A percentile compares a stretch with the other conserved stretches of the same genome.
Evolutionary conservation across 1,140 invertebrate species (phyloP).

Genomic region (Anastatus disparis): DNA sequence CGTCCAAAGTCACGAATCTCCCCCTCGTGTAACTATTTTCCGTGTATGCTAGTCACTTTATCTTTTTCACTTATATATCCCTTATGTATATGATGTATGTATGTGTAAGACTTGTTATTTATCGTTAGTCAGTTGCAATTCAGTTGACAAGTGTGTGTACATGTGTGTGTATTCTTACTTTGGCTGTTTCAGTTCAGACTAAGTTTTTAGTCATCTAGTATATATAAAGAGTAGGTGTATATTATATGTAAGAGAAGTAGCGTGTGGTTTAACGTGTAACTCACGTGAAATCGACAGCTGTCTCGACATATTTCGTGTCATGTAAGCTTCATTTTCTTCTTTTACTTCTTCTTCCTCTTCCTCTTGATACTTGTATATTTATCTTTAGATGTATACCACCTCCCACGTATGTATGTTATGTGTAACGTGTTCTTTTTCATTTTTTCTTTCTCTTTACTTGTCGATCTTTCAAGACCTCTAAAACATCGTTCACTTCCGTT

Average conservation of each 20-base stretch:
- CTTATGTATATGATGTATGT: neutral
- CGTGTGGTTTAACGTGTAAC: too few species aligned
- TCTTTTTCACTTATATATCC: neutral
- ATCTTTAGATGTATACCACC: neutral
- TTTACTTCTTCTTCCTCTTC: conserved; percentile 14
- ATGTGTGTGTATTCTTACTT: neutral
- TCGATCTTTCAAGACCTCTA: conserved; percentile 1
- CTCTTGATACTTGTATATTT: too few species aligned
- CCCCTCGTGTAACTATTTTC: neutral
- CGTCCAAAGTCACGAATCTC: conserved; percentile 37
- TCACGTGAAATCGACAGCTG: conserved; percentile 40
- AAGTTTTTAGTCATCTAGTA: conserved; percentile 9
- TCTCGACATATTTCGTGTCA: conserved; percentile 37
- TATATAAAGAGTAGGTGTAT: neutral
- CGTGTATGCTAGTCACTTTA: neutral
- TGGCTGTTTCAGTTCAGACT: neutral
- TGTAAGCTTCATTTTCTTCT: conserved; percentile 18
- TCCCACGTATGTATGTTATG: neutral
- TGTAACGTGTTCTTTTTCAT: neutral
- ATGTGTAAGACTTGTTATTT: too few species aligned
- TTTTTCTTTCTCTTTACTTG: neutral
- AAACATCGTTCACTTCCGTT: conserved; percentile 14
- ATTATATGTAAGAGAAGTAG: neutral
- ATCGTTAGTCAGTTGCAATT: conserved; percentile 14
- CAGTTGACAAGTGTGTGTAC: neutral